Conservation (phyloP, 2,888 invertebrate species). For the Phragmatobia fuliginosa region DNA sequence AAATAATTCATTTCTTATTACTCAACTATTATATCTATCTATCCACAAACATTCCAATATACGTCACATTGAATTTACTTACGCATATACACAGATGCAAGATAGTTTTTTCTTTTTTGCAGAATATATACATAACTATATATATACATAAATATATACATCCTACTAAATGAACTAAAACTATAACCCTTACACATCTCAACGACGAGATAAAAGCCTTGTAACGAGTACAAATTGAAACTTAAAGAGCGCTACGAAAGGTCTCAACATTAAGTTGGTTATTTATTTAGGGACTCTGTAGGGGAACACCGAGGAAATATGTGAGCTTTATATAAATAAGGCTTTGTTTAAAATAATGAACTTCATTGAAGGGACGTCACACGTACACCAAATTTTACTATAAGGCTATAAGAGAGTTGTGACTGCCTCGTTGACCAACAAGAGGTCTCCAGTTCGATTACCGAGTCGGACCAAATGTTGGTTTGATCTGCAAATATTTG, state of each 20-base stretch:
- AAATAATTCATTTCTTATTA: no score
- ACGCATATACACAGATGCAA: no score
- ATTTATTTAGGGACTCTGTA: slow-evolving; percentile 28
- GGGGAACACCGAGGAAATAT: neutral
- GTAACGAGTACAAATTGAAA: slow-evolving; percentile 26
- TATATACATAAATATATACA: neutral
- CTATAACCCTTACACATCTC: neutral
- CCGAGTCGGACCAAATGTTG: no score
- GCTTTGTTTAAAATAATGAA: neutral
- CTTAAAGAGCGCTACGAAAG: slow-evolving; percentile 15
- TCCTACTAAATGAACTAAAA: neutral
- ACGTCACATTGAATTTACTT: no score
- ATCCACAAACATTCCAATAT: no score
- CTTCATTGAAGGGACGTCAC: neutral
- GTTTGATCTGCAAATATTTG: no score
- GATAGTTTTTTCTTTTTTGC: neutral
- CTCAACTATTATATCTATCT: no score
- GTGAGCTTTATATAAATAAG: neutral
- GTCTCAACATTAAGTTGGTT: slow-evolving; percentile 17
- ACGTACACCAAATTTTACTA: neutral
- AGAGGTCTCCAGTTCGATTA: no score
- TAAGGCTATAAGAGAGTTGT: no score
- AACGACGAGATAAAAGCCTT: slow-evolving; percentile 10
- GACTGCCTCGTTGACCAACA: no score
- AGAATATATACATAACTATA: neutral